phyloP scores from a whole-genome alignment of 2,888 invertebrate genomes.

The Oscheius myriophilus region DNA sequence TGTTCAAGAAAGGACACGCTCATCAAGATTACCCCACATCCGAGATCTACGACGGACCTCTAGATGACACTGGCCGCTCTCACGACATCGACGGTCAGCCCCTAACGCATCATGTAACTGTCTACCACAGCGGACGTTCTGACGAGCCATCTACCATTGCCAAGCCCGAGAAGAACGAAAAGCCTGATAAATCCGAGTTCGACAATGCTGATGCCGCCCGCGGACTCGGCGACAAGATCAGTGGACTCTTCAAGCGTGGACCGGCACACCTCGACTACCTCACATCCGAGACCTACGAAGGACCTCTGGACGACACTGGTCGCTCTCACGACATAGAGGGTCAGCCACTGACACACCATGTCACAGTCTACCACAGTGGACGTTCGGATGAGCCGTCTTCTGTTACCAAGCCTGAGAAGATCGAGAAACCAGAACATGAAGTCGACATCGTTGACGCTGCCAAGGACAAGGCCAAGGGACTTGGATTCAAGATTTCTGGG shows the following conservation, averaged over 20 bases:
- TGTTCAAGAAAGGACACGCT: constrained; percentile 49
- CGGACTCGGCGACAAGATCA: constrained; percentile 18
- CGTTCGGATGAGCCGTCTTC: constrained; percentile 9
- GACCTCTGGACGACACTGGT: constrained; percentile 25
- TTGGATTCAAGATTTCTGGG: constrained; percentile 17
- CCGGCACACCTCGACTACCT: constrained; percentile 17
- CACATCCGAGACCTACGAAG: constrained; percentile 24
- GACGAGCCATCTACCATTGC: constrained; percentile 5
- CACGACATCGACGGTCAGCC: constrained; percentile 21
- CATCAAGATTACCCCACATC: constrained; percentile 52
- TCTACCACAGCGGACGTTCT: constrained; percentile 11
- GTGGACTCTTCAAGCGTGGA: constrained; percentile 21
- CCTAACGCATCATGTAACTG: constrained; percentile 12
- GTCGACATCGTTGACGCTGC: constrained; percentile 6
- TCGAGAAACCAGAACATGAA: background rate
- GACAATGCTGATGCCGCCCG: constrained; percentile 11
- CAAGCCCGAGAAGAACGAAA: background rate
- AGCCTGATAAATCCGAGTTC: background rate
- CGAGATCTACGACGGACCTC: constrained; percentile 18
- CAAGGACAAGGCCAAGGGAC: background rate
- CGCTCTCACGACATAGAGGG: constrained; percentile 17
- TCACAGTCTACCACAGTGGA: constrained; percentile 22
- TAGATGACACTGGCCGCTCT: constrained; percentile 7
- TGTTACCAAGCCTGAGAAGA: constrained; percentile 10
- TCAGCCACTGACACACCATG: constrained; percentile 20